Percentiles rank a stretch among this genome's conserved stretches.
These are phyloP conservation scores for Oophaga sylvatica DNA, from an alignment of 2,797 vertebrate genomes.

Conservation along the genomic window DNA sequence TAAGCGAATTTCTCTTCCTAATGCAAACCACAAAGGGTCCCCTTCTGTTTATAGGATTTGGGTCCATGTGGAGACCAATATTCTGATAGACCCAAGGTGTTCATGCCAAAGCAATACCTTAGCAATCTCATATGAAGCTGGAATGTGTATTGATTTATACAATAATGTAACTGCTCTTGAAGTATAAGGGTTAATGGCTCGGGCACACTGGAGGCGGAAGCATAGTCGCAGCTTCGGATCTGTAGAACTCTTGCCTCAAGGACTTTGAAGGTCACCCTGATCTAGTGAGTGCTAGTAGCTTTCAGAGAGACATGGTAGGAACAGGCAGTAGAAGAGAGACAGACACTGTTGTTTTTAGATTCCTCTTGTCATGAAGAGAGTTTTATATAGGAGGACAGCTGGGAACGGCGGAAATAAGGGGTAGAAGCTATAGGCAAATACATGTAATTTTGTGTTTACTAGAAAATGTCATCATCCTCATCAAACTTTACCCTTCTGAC, in stretches of 20 bases:
- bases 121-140: neutral
- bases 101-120: neutral
- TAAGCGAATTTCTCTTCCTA: slow-evolving; percentile 14
- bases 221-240: slow-evolving; percentile 52
- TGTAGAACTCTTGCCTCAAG: slow-evolving; percentile 60
- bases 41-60: slow-evolving; percentile 1
- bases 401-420: neutral
- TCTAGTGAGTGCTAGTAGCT: slow-evolving; percentile 56
- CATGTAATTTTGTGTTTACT: slow-evolving; percentile 19
- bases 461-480: slow-evolving; percentile 24
- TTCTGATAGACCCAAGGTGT: neutral
- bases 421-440: slow-evolving; percentile 19
- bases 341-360: slow-evolving; percentile 26
- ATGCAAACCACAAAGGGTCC: slow-evolving; percentile 15
- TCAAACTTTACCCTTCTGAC: slow-evolving; percentile 40
- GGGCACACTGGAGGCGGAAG: slow-evolving; percentile 41
- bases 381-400: slow-evolving; percentile 45
- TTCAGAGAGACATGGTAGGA: slow-evolving; percentile 37
- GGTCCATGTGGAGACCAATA: neutral
- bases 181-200: slow-evolving; percentile 43
- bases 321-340: slow-evolving; percentile 26
- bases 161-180: neutral
- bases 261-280: slow-evolving; percentile 62
- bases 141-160: slow-evolving; percentile 24
- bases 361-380: slow-evolving; percentile 37